Percentiles rank a stretch among this genome's conserved stretches.
phyloP scores from a whole-genome alignment of 92 coral and sea anemone genomes.

The Isaurus tuberculatus region DNA sequence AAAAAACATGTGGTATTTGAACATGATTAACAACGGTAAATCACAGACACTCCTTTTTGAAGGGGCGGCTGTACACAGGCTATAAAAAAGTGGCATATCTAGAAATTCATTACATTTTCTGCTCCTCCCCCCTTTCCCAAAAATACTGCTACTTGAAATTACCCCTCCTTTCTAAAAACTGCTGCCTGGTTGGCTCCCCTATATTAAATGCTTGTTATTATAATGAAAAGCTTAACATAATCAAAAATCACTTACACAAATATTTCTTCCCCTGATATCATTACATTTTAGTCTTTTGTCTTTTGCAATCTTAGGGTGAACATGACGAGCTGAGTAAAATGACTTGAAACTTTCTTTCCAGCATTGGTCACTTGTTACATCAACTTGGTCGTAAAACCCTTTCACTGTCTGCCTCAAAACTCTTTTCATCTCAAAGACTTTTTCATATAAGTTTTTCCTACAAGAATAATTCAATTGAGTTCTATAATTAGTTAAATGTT shows the following conservation, averaged over 20 bases:
- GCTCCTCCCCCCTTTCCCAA: too few relatives aligned
- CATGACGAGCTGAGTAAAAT: conserved; percentile 83
- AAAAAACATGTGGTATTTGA: too few relatives aligned
- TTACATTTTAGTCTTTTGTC: conserved; percentile 39
- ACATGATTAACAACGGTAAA: too few relatives aligned
- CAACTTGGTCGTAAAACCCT: conserved; percentile 73
- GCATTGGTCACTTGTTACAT: conserved; percentile 59
- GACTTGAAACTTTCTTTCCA: conserved; percentile 82
- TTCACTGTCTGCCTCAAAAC: conserved; percentile 64
- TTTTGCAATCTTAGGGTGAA: conserved; percentile 59
- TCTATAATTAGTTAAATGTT: not conserved
- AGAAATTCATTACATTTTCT: too few relatives aligned
- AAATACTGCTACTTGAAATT: too few relatives aligned
- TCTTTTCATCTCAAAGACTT: conserved; percentile 82
- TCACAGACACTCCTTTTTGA: too few relatives aligned
- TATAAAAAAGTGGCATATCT: too few relatives aligned
- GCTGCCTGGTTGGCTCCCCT: too few relatives aligned
- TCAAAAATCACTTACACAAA: conserved; percentile 38
- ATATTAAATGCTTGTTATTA: too few relatives aligned
- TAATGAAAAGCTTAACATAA: not conserved
- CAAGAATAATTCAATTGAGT: not conserved
- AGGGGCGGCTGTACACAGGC: too few relatives aligned
- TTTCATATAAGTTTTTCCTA: conserved; percentile 87
- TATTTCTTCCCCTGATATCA: conserved; percentile 49
- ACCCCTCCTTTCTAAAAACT: too few relatives aligned